Evolutionary conservation across 2,113 vertebrate species (phyloP).

Genomic region (Tenrec ecaudatus): DNA sequence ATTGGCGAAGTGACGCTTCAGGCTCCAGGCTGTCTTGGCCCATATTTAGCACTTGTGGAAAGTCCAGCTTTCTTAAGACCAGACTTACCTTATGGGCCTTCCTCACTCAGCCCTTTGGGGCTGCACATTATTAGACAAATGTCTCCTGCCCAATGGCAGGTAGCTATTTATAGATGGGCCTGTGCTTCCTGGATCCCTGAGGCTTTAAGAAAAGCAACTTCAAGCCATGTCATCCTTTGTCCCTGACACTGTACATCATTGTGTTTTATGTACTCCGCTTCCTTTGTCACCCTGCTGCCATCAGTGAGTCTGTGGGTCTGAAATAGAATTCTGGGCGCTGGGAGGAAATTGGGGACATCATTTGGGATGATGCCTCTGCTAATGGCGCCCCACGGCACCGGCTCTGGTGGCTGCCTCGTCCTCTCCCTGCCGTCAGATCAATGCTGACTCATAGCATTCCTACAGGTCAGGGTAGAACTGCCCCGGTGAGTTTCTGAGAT

Average conservation of each 20-base stretch:
- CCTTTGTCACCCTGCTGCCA: not conserved
- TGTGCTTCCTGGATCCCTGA: not conserved
- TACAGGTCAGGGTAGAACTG: too few species aligned
- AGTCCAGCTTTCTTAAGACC: constrained; percentile 10
- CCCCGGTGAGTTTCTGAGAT: too few species aligned
- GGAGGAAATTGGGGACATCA: not conserved
- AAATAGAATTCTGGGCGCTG: not conserved
- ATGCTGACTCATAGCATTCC: too few species aligned
- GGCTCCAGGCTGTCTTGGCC: not conserved
- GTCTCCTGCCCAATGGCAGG: not conserved
- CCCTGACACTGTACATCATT: not conserved
- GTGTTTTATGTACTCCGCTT: not conserved
- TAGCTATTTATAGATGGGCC: not conserved
- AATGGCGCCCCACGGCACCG: not conserved
- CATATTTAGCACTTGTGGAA: not conserved
- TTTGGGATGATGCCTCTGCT: not conserved
- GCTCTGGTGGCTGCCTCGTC: not conserved
- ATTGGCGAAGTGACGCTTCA: not conserved
- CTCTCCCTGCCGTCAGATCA: too few species aligned
- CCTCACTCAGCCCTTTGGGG: not conserved
- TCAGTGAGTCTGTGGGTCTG: not conserved
- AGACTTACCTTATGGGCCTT: not conserved
- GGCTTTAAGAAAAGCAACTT: not conserved
- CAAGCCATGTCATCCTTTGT: not conserved
- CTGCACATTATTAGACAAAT: not conserved